phyloP scores from a whole-genome alignment of 2,113 vertebrate genomes.

The Tursiops truncatus region DNA sequence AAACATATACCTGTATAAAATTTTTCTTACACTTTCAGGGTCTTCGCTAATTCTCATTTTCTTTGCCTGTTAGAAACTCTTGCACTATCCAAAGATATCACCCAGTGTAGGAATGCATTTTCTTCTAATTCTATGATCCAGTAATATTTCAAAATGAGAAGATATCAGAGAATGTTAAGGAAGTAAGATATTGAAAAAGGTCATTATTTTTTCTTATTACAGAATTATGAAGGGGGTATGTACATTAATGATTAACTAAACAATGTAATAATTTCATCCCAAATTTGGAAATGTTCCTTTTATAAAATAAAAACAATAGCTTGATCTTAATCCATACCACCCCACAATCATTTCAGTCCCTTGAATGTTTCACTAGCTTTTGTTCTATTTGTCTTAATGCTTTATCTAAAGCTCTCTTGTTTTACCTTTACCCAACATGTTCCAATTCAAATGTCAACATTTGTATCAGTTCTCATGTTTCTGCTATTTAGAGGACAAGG shows the following conservation, averaged over 20 bases:
- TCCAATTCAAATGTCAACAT: neutral
- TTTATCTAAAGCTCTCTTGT: neutral
- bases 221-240: neutral
- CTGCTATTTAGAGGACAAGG: neutral
- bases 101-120: neutral
- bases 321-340: neutral
- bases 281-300: constrained; percentile 10
- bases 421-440: neutral
- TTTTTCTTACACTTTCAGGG: neutral
- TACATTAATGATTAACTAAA: neutral
- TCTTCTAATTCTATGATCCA: neutral
- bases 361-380: neutral
- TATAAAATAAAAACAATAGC: constrained; percentile 7
- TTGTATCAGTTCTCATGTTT: neutral
- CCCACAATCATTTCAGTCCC: neutral
- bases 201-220: neutral
- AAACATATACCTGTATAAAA: neutral
- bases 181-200: neutral
- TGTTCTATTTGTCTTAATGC: neutral
- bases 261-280: neutral
- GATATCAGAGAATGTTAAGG: neutral
- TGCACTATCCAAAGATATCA: neutral
- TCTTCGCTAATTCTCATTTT: neutral
- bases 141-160: neutral
- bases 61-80: neutral